A percentile compares a stretch with the other conserved stretches of the same genome.
Conservation (phyloP, 1,140 invertebrate species). For the Aleiodes sp. region DNA sequence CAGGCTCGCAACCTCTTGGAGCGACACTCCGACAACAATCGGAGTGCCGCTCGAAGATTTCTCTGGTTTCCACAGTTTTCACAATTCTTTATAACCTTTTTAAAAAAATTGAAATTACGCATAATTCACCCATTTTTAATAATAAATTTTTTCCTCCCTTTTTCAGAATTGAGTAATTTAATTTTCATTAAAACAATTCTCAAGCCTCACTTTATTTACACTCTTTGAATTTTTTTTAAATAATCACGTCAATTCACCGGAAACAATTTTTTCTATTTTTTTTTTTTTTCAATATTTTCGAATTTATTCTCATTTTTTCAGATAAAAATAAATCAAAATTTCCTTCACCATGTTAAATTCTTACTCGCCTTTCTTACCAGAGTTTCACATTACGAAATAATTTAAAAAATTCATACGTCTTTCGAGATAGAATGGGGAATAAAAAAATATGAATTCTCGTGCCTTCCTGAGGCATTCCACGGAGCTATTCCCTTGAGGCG, state of each 20-base stretch:
- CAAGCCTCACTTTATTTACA: too few relatives aligned
- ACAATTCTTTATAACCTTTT: constrained; percentile 3
- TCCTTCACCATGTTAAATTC: too few relatives aligned
- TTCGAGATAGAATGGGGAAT: background rate
- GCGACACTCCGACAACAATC: constrained; percentile 47
- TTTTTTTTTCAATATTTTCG: too few relatives aligned
- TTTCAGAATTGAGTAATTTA: background rate
- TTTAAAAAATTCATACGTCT: background rate
- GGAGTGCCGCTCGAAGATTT: constrained; percentile 32
- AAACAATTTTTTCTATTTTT: background rate
- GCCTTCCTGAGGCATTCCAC: background rate
- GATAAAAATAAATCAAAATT: too few relatives aligned
- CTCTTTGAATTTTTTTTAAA: too few relatives aligned
- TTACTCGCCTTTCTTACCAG: background rate
- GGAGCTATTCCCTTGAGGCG: background rate
- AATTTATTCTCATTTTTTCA: too few relatives aligned
- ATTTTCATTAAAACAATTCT: too few relatives aligned
- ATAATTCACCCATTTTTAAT: constrained; percentile 7
- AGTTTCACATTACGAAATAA: background rate
- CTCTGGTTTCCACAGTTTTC: constrained; percentile 30
- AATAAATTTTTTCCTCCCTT: background rate
- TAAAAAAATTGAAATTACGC: background rate
- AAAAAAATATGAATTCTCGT: background rate
- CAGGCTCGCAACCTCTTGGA: constrained; percentile 49
- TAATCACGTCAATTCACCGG: background rate